phyloP scores from a whole-genome alignment of 2,113 vertebrate species.

The Hydropotes inermis region DNA sequence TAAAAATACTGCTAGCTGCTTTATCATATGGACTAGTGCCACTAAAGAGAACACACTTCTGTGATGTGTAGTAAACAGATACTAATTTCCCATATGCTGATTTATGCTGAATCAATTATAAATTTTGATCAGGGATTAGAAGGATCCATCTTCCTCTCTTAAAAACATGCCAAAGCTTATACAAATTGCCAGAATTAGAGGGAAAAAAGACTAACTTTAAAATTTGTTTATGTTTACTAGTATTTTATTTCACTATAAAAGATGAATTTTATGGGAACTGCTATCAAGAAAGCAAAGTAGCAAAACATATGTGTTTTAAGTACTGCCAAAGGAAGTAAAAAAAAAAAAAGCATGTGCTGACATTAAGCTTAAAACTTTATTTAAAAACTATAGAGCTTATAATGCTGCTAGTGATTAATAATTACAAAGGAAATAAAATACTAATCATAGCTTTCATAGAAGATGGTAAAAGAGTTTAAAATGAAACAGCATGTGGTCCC shows the following conservation, averaged over 20 bases:
- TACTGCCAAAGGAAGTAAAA: neutral
- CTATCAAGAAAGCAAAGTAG: neutral
- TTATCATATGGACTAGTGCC: neutral
- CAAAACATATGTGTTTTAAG: neutral
- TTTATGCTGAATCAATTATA: neutral
- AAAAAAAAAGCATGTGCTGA: neutral
- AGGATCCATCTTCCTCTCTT: neutral
- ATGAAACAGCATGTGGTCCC: rapidly evolving
- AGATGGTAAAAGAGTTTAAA: neutral
- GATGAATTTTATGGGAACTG: neutral
- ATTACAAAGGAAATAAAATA: neutral
- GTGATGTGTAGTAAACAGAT: neutral
- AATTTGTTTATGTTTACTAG: neutral
- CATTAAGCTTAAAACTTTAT: neutral
- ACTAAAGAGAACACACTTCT: neutral
- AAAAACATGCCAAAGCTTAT: neutral
- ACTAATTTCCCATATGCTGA: neutral
- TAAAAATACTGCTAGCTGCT: neutral
- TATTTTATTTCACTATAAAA: conserved; percentile 14
- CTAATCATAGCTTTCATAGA: neutral
- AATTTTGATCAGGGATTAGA: neutral
- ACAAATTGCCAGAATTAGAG: neutral
- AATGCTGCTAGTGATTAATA: neutral
- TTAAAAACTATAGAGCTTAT: neutral
- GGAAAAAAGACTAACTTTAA: neutral